Base-by-base conservation (phyloP, 2,797 vertebrate species). In the Coregonus sp. region DNA sequence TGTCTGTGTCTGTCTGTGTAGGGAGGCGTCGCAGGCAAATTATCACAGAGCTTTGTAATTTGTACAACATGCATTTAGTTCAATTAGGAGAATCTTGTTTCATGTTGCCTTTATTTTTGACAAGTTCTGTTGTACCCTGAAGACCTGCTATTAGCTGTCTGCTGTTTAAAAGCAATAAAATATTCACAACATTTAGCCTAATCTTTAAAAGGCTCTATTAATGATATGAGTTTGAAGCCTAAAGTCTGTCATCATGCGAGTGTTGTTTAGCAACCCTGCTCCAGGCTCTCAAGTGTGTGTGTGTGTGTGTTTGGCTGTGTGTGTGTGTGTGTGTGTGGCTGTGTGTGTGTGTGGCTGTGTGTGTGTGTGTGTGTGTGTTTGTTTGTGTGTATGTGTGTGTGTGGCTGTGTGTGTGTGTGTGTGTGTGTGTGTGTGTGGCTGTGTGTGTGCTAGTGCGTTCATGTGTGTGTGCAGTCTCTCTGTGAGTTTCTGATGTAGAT, bases 31-130 rank as follows among this genome's bases (percentile, higher is more conserved):
- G 88, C 86, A 88, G 89, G 90, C 89, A 91, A 77, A 80, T 77
- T 81, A 87, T 90, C 86, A 89, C 88, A 90, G 86, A 71, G 86
- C 85, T 90, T 89, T 87, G 83, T 86, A 4, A 50, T 61, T 85
- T 78, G 77, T 85, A 82, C 81, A 85, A 72, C n/a, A 52, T 78
- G 85, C 87, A 86, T 89, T 85, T 85, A 81, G 85, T 85, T 87
- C 83, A 90, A 90, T 91, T 90, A 89, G 80, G 85, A 79, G 67
- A 75, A 85, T 82, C 71, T 78, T 78, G 78, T 88, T 87, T 80
- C 67, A 72, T 81, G 79, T 82, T 86, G 79, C 79, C 81, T 72
- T 70, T 80, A 72, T 86, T 85, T 86, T 37, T 50, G 72, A 83
- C 75, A 81, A 31, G 0, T 20, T 2, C n/a, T 20, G n/a, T 61